A percentile compares a stretch with the other conserved stretches of the same genome.
Evolutionary conservation across 2,888 invertebrate genomes (phyloP).

Genomic region (Poecilobothrus nobilitatus): DNA sequence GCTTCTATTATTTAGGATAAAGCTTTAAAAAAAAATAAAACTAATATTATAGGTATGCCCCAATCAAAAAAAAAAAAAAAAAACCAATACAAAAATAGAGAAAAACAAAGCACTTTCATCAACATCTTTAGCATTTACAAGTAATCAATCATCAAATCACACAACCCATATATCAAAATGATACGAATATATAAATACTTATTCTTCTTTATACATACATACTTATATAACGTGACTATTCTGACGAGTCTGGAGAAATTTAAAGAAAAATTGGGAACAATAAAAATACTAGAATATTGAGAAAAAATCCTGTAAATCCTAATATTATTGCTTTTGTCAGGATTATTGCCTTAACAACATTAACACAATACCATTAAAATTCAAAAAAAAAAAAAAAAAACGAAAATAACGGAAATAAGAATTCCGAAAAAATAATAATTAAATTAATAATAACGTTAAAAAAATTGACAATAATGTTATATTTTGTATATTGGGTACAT

Average conservation of each 20-base stretch:
- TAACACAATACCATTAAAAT: neutral
- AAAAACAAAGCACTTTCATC: neutral
- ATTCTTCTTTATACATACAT: neutral
- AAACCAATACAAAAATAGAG: neutral
- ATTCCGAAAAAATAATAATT: neutral
- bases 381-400: neutral
- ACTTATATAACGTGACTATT: too few relatives aligned
- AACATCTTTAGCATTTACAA: neutral
- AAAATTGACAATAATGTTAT: too few relatives aligned
- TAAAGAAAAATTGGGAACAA: too few relatives aligned
- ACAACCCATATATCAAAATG: neutral
- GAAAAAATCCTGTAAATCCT: neutral
- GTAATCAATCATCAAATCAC: constrained; percentile 1
- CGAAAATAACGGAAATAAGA: neutral
- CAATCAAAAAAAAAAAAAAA: neutral
- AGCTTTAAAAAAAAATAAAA: too few relatives aligned
- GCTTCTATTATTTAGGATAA: too few relatives aligned
- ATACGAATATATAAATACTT: neutral
- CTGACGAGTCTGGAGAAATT: too few relatives aligned
- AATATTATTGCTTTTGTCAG: neutral
- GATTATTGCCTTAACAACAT: neutral
- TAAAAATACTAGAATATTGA: too few relatives aligned
- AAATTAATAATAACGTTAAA: too few relatives aligned
- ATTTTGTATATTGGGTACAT: too few relatives aligned
- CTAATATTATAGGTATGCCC: too few relatives aligned